Base-by-base conservation (phyloP, 2,797 vertebrate species). In the Adelosebastes latens region DNA sequence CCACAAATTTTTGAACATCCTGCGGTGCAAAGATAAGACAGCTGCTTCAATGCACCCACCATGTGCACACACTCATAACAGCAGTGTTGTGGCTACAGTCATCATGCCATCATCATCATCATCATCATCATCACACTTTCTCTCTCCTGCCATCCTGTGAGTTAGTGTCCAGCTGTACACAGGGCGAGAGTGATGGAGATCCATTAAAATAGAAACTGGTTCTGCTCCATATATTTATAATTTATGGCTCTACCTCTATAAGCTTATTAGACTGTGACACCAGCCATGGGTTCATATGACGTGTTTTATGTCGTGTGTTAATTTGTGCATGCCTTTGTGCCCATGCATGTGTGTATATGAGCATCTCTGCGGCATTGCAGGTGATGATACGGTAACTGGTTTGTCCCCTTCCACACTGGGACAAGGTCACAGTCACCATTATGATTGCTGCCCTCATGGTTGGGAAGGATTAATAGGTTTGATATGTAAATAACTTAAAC, bases 391-490 rank as follows among this genome's bases (percentile, higher is more conserved):
- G 78, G 82, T 85, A 71, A 91, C 70, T 66, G 82, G 55, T 67
- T 80, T 73, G 61, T 79, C 75, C 87, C 73, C 87, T 86, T 70
- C 61, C 61, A 56, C 84, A 60, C 46, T 49, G 72, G 81, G 65
- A 83, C 87, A 90, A 93, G 94, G 90, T 94, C 87, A 80, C 27
- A 61, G 52, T 79, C 74, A 72, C 55, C 1, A 4, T 36, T 65
- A 39, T 66, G 53, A 72, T 65, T 6, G 59, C 64, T 20, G 20
- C 72, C 79, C 79, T 67, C 52, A 59, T 13, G 4, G 46, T 75
- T 65, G 36, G 12, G 27, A 56, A 58, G 59, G 72, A 79, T 70
- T 72, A 78, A 39, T 49, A 46, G 25, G n/a, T 42, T 46, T 76
- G 2, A 68, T 56, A 60, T 59, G n/a, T 75, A 52, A 36, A 68